Evolutionary conservation across 2,888 invertebrate genomes (phyloP).

Genomic region (Synergus itoensis): DNA sequence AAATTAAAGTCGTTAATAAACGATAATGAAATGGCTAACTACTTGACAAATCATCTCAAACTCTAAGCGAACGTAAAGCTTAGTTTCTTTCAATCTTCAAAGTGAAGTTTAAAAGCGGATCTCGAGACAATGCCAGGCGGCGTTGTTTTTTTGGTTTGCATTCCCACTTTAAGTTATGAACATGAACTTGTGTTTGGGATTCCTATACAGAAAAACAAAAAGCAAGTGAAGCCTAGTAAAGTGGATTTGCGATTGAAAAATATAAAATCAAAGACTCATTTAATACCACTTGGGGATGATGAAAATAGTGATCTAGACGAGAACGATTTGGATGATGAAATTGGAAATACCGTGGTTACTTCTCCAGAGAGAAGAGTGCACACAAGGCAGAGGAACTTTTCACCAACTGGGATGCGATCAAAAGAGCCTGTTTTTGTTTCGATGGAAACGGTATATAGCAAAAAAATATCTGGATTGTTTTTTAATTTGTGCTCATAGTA

Average conservation of each 20-base stretch:
- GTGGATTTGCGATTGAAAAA: slow-evolving; percentile 69
- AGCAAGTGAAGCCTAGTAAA: slow-evolving; percentile 59
- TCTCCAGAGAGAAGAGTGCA: slow-evolving; percentile 32
- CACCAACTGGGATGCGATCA: slow-evolving; percentile 50
- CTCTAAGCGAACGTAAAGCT: background rate
- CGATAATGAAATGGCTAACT: slow-evolving; percentile 13
- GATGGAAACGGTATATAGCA: slow-evolving; percentile 82
- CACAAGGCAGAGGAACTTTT: slow-evolving; percentile 45
- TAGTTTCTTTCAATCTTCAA: slow-evolving; percentile 14
- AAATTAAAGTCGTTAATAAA: slow-evolving; percentile 28
- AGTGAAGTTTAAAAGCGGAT: background rate
- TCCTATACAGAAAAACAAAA: slow-evolving; percentile 62
- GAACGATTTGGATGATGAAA: slow-evolving; percentile 45
- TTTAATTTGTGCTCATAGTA: no score
- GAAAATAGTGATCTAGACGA: slow-evolving; percentile 56
- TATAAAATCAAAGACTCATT: slow-evolving; percentile 60
- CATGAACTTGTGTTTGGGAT: slow-evolving; percentile 80
- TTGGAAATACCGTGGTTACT: slow-evolving; percentile 36
- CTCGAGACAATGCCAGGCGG: slow-evolving; percentile 77
- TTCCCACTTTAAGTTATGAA: slow-evolving; percentile 85
- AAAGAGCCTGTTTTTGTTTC: slow-evolving; percentile 80
- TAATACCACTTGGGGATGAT: slow-evolving; percentile 58
- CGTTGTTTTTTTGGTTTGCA: slow-evolving; percentile 85
- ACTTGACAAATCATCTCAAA: background rate
- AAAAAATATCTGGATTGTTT: no score